Conservation (phyloP, 2,797 vertebrate genomes). For the Dromococcyx pavoninus region DNA sequence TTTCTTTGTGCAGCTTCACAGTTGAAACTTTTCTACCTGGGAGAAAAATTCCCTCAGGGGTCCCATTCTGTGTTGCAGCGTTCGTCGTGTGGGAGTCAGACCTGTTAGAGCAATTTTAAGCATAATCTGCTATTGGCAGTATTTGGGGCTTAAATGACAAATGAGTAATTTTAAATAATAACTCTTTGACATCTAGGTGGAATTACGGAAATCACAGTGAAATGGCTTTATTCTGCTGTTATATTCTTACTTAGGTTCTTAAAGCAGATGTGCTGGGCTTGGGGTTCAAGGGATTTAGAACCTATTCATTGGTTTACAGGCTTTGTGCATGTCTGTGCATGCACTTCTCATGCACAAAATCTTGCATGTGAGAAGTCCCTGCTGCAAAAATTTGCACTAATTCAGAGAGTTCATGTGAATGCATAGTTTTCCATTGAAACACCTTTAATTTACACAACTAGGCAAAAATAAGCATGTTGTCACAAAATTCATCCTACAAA, state of each 20-base stretch:
- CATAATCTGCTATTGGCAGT: not conserved
- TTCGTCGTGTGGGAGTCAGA: not conserved
- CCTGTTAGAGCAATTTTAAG: not conserved
- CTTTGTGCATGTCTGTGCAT: not conserved
- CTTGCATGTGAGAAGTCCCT: not conserved
- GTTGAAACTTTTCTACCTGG: not conserved
- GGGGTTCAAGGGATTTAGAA: not conserved
- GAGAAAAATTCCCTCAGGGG: not conserved
- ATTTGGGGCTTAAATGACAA: conserved; percentile 6
- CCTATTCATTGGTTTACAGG: not conserved
- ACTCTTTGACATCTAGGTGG: not conserved
- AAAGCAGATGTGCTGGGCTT: not conserved
- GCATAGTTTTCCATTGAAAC: not conserved
- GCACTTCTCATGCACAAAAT: not conserved
- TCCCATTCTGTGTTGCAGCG: not conserved
- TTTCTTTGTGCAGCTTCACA: not conserved
- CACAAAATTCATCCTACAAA: not conserved
- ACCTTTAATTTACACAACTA: not conserved
- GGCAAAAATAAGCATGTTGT: not conserved
- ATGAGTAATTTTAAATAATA: not conserved
- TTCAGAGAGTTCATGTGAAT: not conserved
- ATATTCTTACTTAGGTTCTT: not conserved
- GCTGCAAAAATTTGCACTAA: not conserved
- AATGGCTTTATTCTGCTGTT: not conserved
- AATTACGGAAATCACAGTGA: not conserved